Evolutionary conservation across 1,140 invertebrate species (phyloP).

Genomic region (Cardiocondyla obscurior): DNA sequence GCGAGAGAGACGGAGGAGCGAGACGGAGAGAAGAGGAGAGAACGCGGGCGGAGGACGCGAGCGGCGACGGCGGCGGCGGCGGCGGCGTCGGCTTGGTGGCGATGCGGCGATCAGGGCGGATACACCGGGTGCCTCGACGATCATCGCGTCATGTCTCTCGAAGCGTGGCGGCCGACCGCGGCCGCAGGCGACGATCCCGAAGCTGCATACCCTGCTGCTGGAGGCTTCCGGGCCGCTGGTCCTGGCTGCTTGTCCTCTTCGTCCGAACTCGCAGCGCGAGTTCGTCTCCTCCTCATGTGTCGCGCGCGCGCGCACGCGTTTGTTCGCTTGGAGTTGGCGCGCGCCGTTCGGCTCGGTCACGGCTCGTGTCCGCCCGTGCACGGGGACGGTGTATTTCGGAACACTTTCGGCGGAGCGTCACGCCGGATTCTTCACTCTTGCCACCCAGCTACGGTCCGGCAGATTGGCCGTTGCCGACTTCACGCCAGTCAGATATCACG

Average conservation of each 20-base stretch:
- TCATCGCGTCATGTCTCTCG: constrained; percentile 66
- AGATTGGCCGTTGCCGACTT: too few relatives aligned
- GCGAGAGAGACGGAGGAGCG: neutral
- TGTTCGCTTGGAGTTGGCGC: too few relatives aligned
- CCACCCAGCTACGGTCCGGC: neutral
- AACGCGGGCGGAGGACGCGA: constrained; percentile 14
- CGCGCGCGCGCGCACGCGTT: too few relatives aligned
- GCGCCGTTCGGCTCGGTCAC: too few relatives aligned
- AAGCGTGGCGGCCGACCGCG: constrained; percentile 26
- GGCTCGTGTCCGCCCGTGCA: too few relatives aligned
- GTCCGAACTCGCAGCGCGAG: neutral
- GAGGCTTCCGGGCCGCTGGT: neutral
- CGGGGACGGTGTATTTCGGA: neutral
- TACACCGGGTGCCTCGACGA: constrained; percentile 35
- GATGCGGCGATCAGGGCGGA: constrained; percentile 33
- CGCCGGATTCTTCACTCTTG: neutral
- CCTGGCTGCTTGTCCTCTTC: constrained; percentile 2
- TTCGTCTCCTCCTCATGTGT: constrained; percentile 57
- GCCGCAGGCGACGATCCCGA: constrained; percentile 40
- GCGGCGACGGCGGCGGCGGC: constrained; percentile 6
- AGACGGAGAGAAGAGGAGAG: neutral
- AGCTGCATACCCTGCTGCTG: constrained; percentile 38
- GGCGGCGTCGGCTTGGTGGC: neutral
- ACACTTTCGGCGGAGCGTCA: neutral
- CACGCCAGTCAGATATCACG: neutral